Conservation (phyloP, 2,113 vertebrate species). For the Neoarius graeffei region DNA sequence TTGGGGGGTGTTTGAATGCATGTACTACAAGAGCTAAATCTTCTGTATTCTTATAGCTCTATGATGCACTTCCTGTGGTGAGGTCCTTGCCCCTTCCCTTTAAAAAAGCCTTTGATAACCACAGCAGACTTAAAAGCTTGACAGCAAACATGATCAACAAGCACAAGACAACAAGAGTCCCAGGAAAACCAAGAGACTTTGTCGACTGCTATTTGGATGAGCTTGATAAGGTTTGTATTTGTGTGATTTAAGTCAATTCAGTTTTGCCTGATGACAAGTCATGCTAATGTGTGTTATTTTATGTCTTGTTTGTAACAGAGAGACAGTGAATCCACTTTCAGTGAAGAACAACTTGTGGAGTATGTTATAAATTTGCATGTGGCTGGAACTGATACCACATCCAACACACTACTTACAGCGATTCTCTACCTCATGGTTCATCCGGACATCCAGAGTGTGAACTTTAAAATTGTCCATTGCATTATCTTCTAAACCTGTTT, state of each 20-base stretch:
- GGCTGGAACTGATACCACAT: conserved; percentile 26
- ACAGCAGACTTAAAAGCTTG: conserved; percentile 16
- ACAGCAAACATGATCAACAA: conserved; percentile 41
- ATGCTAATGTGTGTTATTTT: background rate
- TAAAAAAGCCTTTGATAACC: conserved; percentile 45
- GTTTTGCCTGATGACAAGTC: background rate
- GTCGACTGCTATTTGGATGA: conserved; percentile 64
- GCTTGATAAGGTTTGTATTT: conserved; percentile 48
- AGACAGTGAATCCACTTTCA: background rate
- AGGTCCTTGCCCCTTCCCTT: conserved; percentile 56
- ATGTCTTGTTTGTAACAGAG: background rate
- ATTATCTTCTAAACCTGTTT: background rate
- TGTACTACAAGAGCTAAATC: background rate
- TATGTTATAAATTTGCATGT: background rate
- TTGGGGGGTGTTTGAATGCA: background rate
- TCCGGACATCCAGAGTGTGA: conserved; percentile 1
- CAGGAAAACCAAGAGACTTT: conserved; percentile 55
- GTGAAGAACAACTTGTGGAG: background rate
- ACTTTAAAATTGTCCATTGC: background rate
- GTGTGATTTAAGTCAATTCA: background rate
- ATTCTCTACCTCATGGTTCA: conserved; percentile 24
- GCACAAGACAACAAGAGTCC: conserved; percentile 47
- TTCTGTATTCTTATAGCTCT: background rate
- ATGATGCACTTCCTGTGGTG: conserved; percentile 43
- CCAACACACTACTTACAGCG: conserved; percentile 12